Conservation (phyloP, 2,888 invertebrate species). For the Nephrotoma guestfalica region DNA sequence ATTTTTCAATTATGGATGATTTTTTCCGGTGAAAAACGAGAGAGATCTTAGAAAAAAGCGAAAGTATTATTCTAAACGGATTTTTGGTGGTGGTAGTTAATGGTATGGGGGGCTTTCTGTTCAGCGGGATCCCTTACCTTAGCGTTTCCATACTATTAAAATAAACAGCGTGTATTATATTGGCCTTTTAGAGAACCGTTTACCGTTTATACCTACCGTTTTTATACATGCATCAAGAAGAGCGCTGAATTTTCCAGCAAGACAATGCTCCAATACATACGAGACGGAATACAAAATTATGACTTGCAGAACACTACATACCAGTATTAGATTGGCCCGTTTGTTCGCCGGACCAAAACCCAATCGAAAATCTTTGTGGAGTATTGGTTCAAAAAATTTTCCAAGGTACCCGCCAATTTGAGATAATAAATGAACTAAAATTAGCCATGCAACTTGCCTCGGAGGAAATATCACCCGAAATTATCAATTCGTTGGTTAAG, state of each 20-base stretch:
- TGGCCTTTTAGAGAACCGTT: background rate
- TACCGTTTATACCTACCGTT: background rate
- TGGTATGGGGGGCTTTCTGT: no score
- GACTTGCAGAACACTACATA: background rate
- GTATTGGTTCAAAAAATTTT: background rate
- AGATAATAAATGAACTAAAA: no score
- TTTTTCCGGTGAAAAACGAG: background rate
- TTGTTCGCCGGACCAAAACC: slow-evolving; percentile 2
- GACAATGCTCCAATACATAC: slow-evolving; percentile 6
- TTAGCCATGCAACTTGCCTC: no score
- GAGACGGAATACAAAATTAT: background rate
- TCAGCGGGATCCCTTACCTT: no score
- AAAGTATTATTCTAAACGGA: background rate
- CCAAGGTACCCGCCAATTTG: no score
- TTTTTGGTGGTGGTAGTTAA: slow-evolving; percentile 1
- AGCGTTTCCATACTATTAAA: no score
- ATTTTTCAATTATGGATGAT: background rate
- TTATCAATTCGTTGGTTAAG: no score
- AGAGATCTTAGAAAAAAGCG: background rate
- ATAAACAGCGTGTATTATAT: background rate
- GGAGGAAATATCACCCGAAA: no score
- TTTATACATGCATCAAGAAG: background rate
- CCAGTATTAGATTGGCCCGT: background rate
- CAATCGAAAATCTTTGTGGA: background rate
- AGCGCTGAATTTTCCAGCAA: slow-evolving; percentile 6